Evolutionary conservation across 92 coral and sea anemone species (phyloP), one percentile per base, ranked within the genome.

Genomic region (Zoanthus sociatus): DNA sequence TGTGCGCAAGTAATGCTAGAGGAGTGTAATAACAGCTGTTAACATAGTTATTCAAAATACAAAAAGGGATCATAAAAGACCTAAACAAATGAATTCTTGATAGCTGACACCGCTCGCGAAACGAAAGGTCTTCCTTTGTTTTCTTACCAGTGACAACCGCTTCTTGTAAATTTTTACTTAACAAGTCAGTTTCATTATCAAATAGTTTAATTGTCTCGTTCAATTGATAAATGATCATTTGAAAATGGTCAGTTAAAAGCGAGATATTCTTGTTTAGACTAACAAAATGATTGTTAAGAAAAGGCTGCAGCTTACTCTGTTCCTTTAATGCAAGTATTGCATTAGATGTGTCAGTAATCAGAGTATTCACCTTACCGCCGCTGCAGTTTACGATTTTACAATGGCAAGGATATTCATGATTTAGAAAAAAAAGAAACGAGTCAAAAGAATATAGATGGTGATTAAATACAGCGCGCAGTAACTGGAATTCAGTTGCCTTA

Each of bases 401-500:
- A 15, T 33, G 3, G 42, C 33, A 18, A 20, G 37, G 33, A 12
- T 18, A 8, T 18, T 18, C 3, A n/a, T 20, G 15, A 3, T 33
- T 20, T 18, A 20, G 14, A 67, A 67, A 20, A 20, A 18, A 7
- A 30, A 20, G 32, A 18, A 20, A 6, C 6, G 26, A 4, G 20
- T 67, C 72, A 67, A 18, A 6, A 20, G 37, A 20, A 67, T 26
- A 67, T 9, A 67, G 32, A 67, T 10, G 20, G 32, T 67, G 1
- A 33, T 67, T 31, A 1, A 26, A 67, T 20, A 18, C 72, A 67
- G 72, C 72, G 51, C 26, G 67, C 1, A 84, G 68, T 50, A 91
- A 18, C 48, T 13, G 60, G 8, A 72, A 79, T 48, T 92, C 94
- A 50, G 87, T 87, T n/a, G 53, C 82, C n/a, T 53, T 82, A 16